A percentile compares a stretch with the other conserved stretches of the same genome.
These are phyloP conservation scores for Papilio machaon DNA, from an alignment of 1,140 invertebrate species.

Conservation along the genomic window DNA sequence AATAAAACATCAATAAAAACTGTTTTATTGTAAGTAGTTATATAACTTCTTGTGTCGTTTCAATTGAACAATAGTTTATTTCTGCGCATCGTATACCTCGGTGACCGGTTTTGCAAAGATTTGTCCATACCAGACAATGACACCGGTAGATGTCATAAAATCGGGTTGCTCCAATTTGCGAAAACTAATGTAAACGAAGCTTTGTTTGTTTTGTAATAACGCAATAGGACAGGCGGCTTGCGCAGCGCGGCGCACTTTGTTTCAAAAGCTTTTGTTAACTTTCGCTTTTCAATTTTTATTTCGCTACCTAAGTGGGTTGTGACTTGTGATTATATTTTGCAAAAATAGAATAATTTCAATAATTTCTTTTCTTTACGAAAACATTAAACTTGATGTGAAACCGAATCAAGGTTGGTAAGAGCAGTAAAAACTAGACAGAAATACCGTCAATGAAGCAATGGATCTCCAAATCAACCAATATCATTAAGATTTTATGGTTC, in stretches of 20 bases:
- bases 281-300: conserved; percentile 51
- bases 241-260: conserved; percentile 67
- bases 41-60: conserved; percentile 43
- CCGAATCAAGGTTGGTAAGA: background rate
- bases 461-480: too few species aligned
- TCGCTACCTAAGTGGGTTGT: conserved; percentile 21
- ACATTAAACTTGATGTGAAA: background rate
- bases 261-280: conserved; percentile 54
- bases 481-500: background rate
- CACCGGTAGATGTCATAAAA: conserved; percentile 59
- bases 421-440: background rate
- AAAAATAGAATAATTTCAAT: background rate
- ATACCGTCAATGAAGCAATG: background rate
- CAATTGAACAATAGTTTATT: conserved; percentile 48
- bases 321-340: background rate
- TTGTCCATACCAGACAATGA: conserved; percentile 62
- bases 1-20: conserved; percentile 17
- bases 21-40: conserved; percentile 37
- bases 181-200: conserved; percentile 56
- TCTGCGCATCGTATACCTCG: conserved; percentile 50
- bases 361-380: background rate
- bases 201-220: conserved; percentile 66
- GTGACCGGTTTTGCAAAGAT: conserved; percentile 67
- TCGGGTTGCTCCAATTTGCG: conserved; percentile 65
- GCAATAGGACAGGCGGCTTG: conserved; percentile 67